Evolutionary conservation across 2,888 invertebrate species (phyloP).

Genomic region (Brachyopa scutellaris): DNA sequence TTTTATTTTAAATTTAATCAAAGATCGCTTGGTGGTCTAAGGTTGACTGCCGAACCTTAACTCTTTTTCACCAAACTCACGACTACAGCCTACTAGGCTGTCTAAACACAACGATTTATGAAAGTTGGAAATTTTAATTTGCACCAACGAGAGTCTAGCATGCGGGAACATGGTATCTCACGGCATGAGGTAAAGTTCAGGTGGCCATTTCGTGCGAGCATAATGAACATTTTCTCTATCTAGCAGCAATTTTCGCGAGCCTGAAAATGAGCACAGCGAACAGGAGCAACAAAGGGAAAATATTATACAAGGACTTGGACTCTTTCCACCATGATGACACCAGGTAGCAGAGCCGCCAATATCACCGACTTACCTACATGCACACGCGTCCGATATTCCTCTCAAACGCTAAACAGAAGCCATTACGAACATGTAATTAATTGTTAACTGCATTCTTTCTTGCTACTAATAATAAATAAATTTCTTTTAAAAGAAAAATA

Average conservation of each 20-base stretch:
- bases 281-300: constrained; percentile 24
- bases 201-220: constrained; percentile 31
- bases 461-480: constrained; percentile 67
- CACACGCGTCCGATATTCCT: constrained; percentile 12
- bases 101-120: constrained; percentile 41
- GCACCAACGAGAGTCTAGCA: constrained; percentile 34
- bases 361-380: constrained; percentile 11
- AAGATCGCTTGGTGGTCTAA: no score
- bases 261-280: background rate
- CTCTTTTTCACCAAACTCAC: background rate
- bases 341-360: constrained; percentile 1
- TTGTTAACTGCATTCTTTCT: constrained; percentile 63
- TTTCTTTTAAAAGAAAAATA: constrained; percentile 49
- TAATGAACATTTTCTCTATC: constrained; percentile 29
- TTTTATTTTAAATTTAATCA: no score
- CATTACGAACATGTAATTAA: constrained; percentile 66
- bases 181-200: constrained; percentile 49
- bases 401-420: constrained; percentile 39
- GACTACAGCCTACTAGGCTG: background rate
- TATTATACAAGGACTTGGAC: constrained; percentile 24
- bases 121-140: constrained; percentile 47
- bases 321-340: constrained; percentile 34
- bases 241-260: constrained; percentile 10
- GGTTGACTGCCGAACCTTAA: no score
- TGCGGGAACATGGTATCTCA: constrained; percentile 46